Conservation (phyloP, 2,113 vertebrate species). For the Plectropomus leopardus region DNA sequence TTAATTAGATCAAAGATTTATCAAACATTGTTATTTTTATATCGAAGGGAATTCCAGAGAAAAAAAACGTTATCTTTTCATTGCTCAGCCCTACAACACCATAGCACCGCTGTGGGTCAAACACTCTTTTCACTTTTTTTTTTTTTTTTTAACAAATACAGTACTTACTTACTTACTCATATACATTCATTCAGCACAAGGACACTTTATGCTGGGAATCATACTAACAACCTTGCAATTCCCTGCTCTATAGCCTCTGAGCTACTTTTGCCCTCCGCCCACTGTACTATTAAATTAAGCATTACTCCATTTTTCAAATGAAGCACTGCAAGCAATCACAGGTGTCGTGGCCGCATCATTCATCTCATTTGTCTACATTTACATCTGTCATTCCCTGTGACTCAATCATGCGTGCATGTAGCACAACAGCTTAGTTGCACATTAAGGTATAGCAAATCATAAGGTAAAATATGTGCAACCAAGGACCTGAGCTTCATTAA, state of each 20-base stretch:
- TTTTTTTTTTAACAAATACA: too few species aligned
- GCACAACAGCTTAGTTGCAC: constrained; percentile 7
- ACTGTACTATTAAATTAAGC: constrained; percentile 12
- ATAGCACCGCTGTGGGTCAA: too few species aligned
- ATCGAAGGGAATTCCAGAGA: too few species aligned
- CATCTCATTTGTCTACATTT: constrained; percentile 30
- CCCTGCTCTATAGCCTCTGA: not conserved
- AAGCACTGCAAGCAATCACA: constrained; percentile 19
- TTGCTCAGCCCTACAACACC: too few species aligned
- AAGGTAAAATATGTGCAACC: not conserved
- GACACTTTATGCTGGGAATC: constrained; percentile 16
- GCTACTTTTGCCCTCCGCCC: not conserved
- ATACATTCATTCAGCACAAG: not conserved
- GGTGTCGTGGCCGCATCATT: constrained; percentile 1
- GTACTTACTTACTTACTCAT: not conserved
- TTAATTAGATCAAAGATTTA: too few species aligned
- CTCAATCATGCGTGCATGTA: constrained; percentile 17
- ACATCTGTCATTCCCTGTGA: constrained; percentile 33
- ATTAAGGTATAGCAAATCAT: not conserved
- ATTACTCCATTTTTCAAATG: constrained; percentile 9
- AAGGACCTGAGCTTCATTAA: not conserved
- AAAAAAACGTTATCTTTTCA: too few species aligned
- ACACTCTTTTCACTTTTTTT: too few species aligned
- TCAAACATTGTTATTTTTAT: too few species aligned
- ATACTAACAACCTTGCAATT: constrained; percentile 15